phyloP scores from a whole-genome alignment of 2,888 invertebrate genomes.

The Hermaeophaga mercurialis region DNA sequence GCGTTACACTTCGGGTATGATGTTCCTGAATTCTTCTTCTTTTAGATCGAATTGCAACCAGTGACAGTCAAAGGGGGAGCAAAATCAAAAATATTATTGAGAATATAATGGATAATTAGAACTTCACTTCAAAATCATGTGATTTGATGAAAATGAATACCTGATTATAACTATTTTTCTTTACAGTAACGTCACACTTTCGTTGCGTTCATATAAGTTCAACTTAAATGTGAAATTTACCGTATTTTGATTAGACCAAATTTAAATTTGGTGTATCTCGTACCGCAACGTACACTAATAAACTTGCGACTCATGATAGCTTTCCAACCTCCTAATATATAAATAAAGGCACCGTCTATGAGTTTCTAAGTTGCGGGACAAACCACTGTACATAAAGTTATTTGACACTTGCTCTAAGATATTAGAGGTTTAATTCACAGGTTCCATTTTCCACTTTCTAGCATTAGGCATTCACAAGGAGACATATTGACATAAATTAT shows the following conservation, averaged over 20 bases:
- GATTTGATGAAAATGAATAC: too few relatives aligned
- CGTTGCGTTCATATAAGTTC: too few relatives aligned
- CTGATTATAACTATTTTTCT: too few relatives aligned
- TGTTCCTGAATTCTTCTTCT: slow-evolving; percentile 37
- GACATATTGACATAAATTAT: slow-evolving; percentile 36
- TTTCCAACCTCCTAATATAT: background rate
- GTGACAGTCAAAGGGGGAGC: slow-evolving; percentile 7
- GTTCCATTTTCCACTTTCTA: slow-evolving; percentile 31
- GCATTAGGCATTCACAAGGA: slow-evolving; percentile 34
- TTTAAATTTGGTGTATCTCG: too few relatives aligned
- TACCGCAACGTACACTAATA: too few relatives aligned
- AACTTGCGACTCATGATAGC: too few relatives aligned
- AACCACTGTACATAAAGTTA: slow-evolving; percentile 44
- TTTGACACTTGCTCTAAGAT: slow-evolving; percentile 44
- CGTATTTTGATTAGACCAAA: too few relatives aligned
- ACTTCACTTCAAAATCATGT: too few relatives aligned
- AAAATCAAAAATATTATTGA: too few relatives aligned
- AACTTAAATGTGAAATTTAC: too few relatives aligned
- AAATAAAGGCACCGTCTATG: slow-evolving; percentile 20
- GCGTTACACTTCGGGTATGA: slow-evolving; percentile 18
- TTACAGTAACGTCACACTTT: too few relatives aligned
- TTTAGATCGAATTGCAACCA: slow-evolving; percentile 7
- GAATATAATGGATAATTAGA: too few relatives aligned
- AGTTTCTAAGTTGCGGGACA: slow-evolving; percentile 29
- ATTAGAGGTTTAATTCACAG: slow-evolving; percentile 44